Evolutionary conservation across 2,113 vertebrate genomes (phyloP).

Genomic region (Myotis yumanensis): DNA sequence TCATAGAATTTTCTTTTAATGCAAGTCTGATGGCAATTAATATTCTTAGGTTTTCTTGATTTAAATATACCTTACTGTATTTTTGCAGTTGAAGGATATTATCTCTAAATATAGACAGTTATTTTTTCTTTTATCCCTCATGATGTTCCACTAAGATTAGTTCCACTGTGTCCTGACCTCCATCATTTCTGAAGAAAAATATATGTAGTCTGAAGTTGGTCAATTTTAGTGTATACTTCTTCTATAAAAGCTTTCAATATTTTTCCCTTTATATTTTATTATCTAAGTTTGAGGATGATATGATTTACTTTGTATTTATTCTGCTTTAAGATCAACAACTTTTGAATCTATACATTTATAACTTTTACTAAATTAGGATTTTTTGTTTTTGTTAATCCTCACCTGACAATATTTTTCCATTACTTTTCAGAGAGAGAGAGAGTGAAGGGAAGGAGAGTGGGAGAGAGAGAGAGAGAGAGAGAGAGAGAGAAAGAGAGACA

Average conservation of each 20-base stretch:
- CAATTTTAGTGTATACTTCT: background rate
- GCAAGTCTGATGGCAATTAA: background rate
- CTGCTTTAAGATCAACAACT: background rate
- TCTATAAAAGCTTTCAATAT: background rate
- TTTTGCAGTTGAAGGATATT: background rate
- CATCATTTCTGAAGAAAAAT: background rate
- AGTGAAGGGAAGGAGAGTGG: too few species aligned
- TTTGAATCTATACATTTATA: background rate
- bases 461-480: too few species aligned
- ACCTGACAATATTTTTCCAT: too few species aligned
- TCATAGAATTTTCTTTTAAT: background rate
- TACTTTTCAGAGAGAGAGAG: too few species aligned
- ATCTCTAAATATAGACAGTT: background rate
- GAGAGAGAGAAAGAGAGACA: too few species aligned
- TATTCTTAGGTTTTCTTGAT: background rate
- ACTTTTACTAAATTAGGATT: background rate
- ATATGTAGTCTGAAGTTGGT: background rate
- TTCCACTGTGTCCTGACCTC: background rate
- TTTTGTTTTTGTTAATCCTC: too few species aligned
- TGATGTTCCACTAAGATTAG: background rate
- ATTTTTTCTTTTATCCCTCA: background rate
- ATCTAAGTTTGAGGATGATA: background rate
- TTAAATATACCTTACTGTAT: background rate
- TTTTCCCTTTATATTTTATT: background rate
- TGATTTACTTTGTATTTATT: background rate